Conservation (phyloP, 23 tunicate species). For the Diplosoma virens region DNA sequence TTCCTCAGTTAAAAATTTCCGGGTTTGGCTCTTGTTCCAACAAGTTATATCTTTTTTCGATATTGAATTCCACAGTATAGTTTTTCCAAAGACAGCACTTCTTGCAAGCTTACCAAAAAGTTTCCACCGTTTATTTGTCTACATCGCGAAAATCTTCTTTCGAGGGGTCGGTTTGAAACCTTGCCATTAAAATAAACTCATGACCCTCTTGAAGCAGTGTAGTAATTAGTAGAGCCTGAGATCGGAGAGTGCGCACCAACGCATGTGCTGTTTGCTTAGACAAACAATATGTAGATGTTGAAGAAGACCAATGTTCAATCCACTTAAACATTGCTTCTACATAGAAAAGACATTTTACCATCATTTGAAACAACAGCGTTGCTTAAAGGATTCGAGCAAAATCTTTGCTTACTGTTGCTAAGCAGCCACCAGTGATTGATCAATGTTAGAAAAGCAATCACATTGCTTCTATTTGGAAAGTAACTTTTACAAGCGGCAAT, state of each 20-base stretch:
- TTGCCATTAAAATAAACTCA: not conserved
- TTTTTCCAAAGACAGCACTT: conserved; percentile 5
- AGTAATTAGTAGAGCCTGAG: conserved; percentile 7
- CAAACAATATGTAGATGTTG: not conserved
- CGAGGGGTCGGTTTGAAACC: conserved; percentile 27
- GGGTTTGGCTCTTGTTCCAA: no score
- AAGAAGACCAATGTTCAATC: not conserved
- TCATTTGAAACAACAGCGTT: conserved; percentile 1
- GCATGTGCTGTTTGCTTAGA: conserved; percentile 17
- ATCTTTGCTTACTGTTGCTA: not conserved
- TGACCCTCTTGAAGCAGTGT: conserved; percentile 2
- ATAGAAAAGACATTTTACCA: conserved; percentile 17
- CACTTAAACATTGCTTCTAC: not conserved
- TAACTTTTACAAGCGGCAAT: conserved; percentile 24
- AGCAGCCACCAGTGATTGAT: conserved; percentile 1
- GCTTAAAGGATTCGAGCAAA: not conserved
- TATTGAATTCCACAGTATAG: not conserved
- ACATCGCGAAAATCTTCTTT: conserved; percentile 9
- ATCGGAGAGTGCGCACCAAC: conserved; percentile 2
- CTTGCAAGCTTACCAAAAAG: conserved; percentile 10
- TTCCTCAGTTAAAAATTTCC: no score
- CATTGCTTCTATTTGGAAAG: conserved; percentile 1
- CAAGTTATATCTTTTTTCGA: conserved; percentile 4
- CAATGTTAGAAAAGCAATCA: not conserved
- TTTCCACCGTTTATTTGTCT: conserved; percentile 16